Conservation (phyloP, 2,113 vertebrate species). For the Cinclus mexicanus region DNA sequence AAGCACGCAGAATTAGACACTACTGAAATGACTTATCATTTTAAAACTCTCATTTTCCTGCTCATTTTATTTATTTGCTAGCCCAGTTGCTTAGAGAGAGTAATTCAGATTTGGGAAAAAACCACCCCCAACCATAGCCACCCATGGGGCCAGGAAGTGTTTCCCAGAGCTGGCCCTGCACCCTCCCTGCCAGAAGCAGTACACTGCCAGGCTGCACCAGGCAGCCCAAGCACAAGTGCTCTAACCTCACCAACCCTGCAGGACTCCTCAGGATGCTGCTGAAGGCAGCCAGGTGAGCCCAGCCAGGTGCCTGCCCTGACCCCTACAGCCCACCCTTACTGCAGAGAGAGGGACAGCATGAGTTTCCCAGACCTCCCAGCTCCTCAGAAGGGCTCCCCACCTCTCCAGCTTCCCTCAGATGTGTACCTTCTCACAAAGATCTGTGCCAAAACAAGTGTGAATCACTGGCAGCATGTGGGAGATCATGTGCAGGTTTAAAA, state of each 20-base stretch:
- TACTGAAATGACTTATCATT: neutral
- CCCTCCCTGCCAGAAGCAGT: neutral
- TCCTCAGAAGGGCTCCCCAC: neutral
- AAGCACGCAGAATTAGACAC: neutral
- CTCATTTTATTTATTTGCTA: neutral
- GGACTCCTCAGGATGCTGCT: neutral
- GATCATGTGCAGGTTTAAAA: neutral
- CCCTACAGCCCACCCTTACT: neutral
- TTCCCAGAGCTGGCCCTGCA: neutral
- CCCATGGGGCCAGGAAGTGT: too few relatives aligned
- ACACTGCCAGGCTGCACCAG: neutral
- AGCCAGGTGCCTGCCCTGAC: neutral
- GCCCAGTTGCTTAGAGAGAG: neutral
- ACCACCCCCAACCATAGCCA: fast-evolving
- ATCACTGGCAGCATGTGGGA: neutral
- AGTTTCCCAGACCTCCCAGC: neutral
- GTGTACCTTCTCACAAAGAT: neutral
- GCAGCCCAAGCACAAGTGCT: neutral
- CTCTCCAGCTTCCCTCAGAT: neutral
- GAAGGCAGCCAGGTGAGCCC: neutral
- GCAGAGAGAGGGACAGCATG: neutral
- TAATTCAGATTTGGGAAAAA: neutral
- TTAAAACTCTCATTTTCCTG: neutral
- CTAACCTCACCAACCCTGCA: neutral
- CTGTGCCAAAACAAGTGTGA: neutral